These are phyloP conservation scores for Drosophila auraria DNA, from an alignment of 1,140 invertebrate species.

Conservation along the genomic window DNA sequence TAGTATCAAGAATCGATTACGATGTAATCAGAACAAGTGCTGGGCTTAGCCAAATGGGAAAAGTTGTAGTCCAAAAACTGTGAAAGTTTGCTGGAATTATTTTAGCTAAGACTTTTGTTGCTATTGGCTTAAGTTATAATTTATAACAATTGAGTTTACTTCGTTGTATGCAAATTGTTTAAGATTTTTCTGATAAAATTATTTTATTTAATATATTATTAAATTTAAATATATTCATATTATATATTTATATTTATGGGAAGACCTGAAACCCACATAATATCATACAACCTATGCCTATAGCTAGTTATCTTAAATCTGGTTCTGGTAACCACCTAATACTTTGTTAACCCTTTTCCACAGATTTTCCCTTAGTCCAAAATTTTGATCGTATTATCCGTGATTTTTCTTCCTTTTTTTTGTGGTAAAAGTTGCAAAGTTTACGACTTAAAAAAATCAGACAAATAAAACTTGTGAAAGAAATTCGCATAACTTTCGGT, in stretches of 20 bases:
- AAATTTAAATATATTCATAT: too few relatives aligned
- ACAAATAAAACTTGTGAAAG: slow-evolving; percentile 37
- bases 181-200: too few relatives aligned
- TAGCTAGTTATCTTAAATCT: neutral
- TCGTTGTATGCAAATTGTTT: too few relatives aligned
- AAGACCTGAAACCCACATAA: too few relatives aligned
- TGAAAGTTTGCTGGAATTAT: neutral
- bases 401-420: slow-evolving; percentile 7
- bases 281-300: too few relatives aligned
- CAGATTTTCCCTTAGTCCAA: neutral
- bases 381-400: slow-evolving; percentile 5
- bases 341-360: slow-evolving; percentile 9
- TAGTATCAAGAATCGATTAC: slow-evolving; percentile 20
- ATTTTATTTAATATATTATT: too few relatives aligned
- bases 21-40: slow-evolving; percentile 16
- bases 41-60: neutral
- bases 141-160: too few relatives aligned
- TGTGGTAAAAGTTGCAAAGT: slow-evolving; percentile 29
- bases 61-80: slow-evolving; percentile 9
- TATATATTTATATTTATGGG: too few relatives aligned
- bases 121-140: too few relatives aligned
- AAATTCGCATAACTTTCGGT: slow-evolving; percentile 47
- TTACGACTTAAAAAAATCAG: slow-evolving; percentile 26
- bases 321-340: neutral
- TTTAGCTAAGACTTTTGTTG: too few relatives aligned